phyloP scores from a whole-genome alignment of 2,113 vertebrate species.

The Hippocampus zosterae region DNA sequence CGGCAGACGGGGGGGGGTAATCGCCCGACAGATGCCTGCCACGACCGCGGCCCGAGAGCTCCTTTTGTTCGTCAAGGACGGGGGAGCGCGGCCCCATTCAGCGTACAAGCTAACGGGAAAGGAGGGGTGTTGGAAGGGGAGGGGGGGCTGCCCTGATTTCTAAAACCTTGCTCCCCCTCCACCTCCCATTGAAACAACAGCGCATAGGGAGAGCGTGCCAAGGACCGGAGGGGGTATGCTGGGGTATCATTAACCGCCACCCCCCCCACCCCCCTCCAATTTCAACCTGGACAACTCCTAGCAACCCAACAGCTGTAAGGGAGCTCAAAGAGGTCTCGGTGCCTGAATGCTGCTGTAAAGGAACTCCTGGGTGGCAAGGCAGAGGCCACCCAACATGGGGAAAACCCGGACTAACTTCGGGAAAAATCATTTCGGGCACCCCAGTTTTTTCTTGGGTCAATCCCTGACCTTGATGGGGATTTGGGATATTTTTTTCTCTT shows the following conservation, averaged over 20 bases:
- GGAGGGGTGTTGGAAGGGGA: conserved; percentile 23
- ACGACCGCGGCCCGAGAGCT: conserved; percentile 42
- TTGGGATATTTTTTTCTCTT: neutral
- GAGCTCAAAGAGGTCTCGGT: conserved; percentile 31
- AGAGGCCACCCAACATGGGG: conserved; percentile 49
- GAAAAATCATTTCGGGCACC: conserved; percentile 16
- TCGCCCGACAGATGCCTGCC: conserved; percentile 72
- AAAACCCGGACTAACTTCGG: conserved; percentile 1
- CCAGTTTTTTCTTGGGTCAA: neutral
- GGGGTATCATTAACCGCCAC: conserved; percentile 35
- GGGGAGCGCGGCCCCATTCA: conserved; percentile 65
- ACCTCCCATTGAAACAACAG: conserved; percentile 44
- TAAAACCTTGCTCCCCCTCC: conserved; percentile 21
- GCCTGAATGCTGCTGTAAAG: conserved; percentile 39
- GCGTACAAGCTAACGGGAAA: conserved; percentile 17
- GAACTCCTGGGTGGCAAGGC: conserved; percentile 32
- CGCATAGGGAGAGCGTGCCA: conserved; percentile 65
- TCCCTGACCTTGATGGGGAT: neutral
- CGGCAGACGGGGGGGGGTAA: conserved; percentile 23
- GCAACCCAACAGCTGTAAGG: conserved; percentile 56
- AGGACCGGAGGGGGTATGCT: conserved; percentile 42
- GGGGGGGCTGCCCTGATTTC: conserved; percentile 43
- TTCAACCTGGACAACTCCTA: conserved; percentile 19
- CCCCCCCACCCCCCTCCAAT: conserved; percentile 30
- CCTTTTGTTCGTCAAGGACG: conserved; percentile 58